Evolutionary conservation across 2,888 invertebrate species (phyloP).

Genomic region (Plebejus argus): DNA sequence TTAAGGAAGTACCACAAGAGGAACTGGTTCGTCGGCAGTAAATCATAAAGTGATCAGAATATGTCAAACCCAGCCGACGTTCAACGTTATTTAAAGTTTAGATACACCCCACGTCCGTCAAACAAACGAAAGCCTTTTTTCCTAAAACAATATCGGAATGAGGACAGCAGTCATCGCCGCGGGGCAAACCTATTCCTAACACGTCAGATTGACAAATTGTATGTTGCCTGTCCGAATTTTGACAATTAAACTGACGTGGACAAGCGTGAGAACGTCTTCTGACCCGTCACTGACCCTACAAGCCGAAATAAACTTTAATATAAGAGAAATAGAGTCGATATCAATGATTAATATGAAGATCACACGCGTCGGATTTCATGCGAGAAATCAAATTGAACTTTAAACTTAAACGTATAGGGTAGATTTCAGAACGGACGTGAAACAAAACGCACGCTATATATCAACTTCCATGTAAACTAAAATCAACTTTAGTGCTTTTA

Average conservation of each 20-base stretch:
- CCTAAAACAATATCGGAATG: background rate
- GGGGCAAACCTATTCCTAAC: conserved; percentile 27
- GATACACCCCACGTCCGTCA: background rate
- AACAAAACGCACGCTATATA: background rate
- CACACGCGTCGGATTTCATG: background rate
- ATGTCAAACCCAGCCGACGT: too few species aligned
- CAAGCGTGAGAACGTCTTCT: conserved; percentile 33
- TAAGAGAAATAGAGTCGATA: background rate
- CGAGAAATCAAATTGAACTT: conserved; percentile 30
- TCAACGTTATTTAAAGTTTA: too few species aligned
- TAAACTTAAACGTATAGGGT: conserved; percentile 41
- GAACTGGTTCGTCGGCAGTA: too few species aligned
- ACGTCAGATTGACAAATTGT: conserved; percentile 33
- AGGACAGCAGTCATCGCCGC: conserved; percentile 14
- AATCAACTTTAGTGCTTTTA: too few species aligned
- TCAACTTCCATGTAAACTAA: background rate
- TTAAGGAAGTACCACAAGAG: too few species aligned
- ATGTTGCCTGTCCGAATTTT: conserved; percentile 33
- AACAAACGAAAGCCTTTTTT: background rate
- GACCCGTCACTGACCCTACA: conserved; percentile 9
- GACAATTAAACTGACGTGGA: conserved; percentile 35
- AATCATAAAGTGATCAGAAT: too few species aligned
- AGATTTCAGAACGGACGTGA: background rate
- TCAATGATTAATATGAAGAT: background rate
- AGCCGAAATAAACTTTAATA: background rate